Conservation (phyloP, 2,888 invertebrate genomes). For the Copidosoma aretas region DNA sequence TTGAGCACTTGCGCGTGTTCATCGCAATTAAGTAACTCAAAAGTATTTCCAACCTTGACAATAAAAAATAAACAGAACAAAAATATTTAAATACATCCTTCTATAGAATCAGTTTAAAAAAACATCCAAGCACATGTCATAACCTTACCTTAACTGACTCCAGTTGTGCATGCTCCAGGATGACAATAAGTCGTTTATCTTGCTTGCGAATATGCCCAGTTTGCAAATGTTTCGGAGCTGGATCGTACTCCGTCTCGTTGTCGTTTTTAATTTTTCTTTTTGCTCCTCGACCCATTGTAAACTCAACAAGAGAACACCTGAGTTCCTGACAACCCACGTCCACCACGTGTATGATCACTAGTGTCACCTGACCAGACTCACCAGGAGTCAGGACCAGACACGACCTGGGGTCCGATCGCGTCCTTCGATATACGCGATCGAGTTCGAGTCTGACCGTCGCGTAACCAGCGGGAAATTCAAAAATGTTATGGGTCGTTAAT, state of each 20-base stretch:
- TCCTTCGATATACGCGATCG: no score
- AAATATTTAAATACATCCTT: not conserved
- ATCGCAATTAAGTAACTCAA: constrained; percentile 92
- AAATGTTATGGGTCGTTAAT: no score
- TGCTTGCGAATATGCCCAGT: constrained; percentile 80
- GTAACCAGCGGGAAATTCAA: no score
- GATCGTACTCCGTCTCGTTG: constrained; percentile 80
- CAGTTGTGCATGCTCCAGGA: constrained; percentile 92
- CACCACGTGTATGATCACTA: no score
- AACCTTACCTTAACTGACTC: constrained; percentile 89
- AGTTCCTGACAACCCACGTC: no score
- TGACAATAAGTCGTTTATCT: constrained; percentile 89
- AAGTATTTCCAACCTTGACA: constrained; percentile 80
- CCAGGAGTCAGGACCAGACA: no score
- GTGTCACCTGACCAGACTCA: no score
- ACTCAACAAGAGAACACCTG: not conserved
- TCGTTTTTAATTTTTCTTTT: constrained; percentile 66
- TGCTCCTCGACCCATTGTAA: constrained; percentile 47
- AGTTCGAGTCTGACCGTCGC: no score
- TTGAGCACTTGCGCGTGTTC: constrained; percentile 85
- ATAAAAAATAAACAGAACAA: not conserved
- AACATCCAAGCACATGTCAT: constrained; percentile 8
- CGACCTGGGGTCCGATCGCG: no score
- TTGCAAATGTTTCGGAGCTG: constrained; percentile 78
- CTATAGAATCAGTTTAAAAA: not conserved